Percentiles rank a stretch among this genome's conserved stretches.
phyloP scores from a whole-genome alignment of 2,888 invertebrate species.

The Zygogramma bicolorata region DNA sequence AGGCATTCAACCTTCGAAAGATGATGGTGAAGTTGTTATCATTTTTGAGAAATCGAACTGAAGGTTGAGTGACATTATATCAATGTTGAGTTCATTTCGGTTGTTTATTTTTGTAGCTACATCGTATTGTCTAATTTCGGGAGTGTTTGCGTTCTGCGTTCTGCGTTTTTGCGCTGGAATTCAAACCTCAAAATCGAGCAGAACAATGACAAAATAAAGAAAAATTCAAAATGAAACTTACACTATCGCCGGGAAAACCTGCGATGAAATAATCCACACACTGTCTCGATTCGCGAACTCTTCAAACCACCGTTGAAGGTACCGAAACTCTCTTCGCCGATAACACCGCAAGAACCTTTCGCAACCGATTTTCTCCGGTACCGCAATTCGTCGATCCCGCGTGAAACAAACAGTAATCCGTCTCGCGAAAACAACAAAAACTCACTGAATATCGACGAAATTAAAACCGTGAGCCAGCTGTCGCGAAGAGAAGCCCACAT shows the following conservation, averaged over 20 bases:
- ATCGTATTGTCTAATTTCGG: no score
- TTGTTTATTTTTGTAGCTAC: no score
- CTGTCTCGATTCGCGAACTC: neutral
- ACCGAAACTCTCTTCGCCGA: constrained; percentile 12
- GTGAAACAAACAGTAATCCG: neutral
- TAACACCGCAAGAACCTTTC: constrained; percentile 4
- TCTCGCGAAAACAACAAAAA: constrained; percentile 22
- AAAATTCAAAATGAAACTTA: neutral
- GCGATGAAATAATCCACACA: neutral
- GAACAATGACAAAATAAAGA: neutral
- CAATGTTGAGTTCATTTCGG: no score
- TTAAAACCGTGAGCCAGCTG: constrained; percentile 17
- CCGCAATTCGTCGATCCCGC: neutral
- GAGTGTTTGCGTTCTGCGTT: no score
- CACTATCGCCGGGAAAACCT: neutral
- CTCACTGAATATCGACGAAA: constrained; percentile 29
- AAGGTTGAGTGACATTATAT: no score
- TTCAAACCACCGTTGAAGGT: neutral
- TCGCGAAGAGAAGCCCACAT: constrained; percentile 13
- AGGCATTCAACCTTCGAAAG: no score
- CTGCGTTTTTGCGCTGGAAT: no score
- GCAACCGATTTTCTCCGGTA: neutral
- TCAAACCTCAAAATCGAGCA: neutral
- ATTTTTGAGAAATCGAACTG: no score
- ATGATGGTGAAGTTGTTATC: no score